Percentiles rank a stretch among this genome's conserved stretches.
These are phyloP conservation scores for Ditula angustiorana DNA, from an alignment of 2,888 invertebrate genomes.

Conservation along the genomic window DNA sequence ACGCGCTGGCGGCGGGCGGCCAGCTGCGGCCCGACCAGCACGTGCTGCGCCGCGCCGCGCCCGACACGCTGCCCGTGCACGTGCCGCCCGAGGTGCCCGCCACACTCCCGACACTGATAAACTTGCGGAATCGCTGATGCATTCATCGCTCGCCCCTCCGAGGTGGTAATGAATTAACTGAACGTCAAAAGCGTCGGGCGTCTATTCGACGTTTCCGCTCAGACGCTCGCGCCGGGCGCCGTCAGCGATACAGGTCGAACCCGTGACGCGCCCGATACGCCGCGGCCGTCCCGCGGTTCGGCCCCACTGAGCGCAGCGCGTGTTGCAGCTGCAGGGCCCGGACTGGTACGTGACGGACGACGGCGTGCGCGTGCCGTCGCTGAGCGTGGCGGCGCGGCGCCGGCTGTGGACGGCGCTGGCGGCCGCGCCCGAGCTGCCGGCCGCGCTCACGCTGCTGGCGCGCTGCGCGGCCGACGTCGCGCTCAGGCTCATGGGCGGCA, in stretches of 20 bases:
- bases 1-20: conserved; percentile 56
- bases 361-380: conserved; percentile 92
- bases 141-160: too few relatives aligned
- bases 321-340: conserved; percentile 47
- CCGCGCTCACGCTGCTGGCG: conserved; percentile 91
- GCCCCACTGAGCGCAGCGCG: background rate
- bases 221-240: conserved; percentile 47
- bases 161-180: too few relatives aligned
- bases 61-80: conserved; percentile 83
- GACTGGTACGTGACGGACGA: conserved; percentile 91
- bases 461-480: conserved; percentile 94
- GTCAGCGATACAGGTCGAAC: conserved; percentile 81
- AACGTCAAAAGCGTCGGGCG: too few relatives aligned
- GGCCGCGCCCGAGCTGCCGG: conserved; percentile 78
- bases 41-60: conserved; percentile 81
- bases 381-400: conserved; percentile 87
- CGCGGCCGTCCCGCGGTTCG: conserved; percentile 45
- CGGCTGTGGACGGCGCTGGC: conserved; percentile 89
- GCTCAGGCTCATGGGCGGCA: conserved; percentile 75
- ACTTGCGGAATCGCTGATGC: too few relatives aligned
- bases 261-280: conserved; percentile 87
- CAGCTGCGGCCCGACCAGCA: conserved; percentile 94
- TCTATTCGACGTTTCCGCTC: too few relatives aligned
- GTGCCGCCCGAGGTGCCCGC: conserved; percentile 86
- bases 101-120: too few relatives aligned